A percentile compares a stretch with the other conserved stretches of the same genome.
Evolutionary conservation across 23 tunicate species (phyloP).

Genomic region (Halocynthia roretzi): DNA sequence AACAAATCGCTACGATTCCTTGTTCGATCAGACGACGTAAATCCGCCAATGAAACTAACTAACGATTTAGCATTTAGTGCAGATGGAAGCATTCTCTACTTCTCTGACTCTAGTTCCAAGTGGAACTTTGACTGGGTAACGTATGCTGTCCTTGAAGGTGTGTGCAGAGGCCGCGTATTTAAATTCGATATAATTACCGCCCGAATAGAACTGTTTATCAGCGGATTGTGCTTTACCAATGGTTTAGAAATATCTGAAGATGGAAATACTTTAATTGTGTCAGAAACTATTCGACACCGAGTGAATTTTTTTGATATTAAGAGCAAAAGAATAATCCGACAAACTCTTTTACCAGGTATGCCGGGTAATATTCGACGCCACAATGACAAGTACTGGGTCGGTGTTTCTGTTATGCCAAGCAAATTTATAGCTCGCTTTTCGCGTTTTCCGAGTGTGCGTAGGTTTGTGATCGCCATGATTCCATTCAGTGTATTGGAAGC

Average conservation of each 20-base stretch:
- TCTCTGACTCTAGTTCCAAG: not conserved
- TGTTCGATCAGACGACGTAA: not conserved
- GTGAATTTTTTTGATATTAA: not conserved
- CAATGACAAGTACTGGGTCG: not conserved
- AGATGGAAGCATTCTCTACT: not conserved
- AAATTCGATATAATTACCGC: not conserved
- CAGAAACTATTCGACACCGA: slow-evolving; percentile 2
- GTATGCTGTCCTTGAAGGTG: not conserved
- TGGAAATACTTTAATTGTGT: not conserved
- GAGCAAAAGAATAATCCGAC: not conserved
- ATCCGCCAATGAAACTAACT: not conserved
- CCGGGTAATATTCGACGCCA: not conserved
- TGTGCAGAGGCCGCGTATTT: slow-evolving; percentile 1
- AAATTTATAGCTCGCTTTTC: no score
- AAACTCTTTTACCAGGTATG: not conserved
- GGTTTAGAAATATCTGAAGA: not conserved
- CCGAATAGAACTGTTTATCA: not conserved
- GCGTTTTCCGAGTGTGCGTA: no score
- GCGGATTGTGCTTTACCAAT: not conserved
- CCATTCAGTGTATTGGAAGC: no score
- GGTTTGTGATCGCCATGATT: no score
- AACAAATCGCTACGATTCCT: not conserved
- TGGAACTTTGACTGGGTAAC: not conserved
- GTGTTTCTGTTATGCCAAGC: no score
- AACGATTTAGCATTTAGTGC: not conserved